phyloP scores from a whole-genome alignment of 2,888 invertebrate genomes.

The Punctoribates punctum region DNA sequence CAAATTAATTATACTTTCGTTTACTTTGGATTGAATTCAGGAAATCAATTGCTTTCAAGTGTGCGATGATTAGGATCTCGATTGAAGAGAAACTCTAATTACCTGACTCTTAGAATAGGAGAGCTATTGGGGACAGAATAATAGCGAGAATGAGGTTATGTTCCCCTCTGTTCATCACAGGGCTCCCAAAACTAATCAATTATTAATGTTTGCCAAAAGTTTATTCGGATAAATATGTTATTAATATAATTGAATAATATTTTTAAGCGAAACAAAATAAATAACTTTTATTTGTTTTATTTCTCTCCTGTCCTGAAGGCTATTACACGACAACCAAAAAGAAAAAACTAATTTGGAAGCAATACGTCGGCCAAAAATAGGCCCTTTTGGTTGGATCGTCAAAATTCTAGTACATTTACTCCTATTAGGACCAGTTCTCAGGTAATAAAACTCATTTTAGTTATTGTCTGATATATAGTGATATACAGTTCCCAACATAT shows the following conservation, averaged over 20 bases:
- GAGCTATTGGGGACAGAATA: too few species aligned
- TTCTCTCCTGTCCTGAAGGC: slow-evolving; percentile 15
- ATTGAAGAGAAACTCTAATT: slow-evolving; percentile 17
- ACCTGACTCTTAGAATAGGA: too few species aligned
- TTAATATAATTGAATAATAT: neutral
- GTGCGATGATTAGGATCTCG: neutral
- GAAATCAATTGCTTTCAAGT: neutral
- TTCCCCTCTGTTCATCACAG: too few species aligned
- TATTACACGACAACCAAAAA: slow-evolving; percentile 41
- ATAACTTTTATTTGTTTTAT: slow-evolving; percentile 20
- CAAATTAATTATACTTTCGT: neutral
- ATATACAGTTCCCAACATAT: neutral
- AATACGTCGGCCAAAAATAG: slow-evolving; percentile 41
- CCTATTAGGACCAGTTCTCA: slow-evolving; percentile 47
- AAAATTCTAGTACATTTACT: slow-evolving; percentile 46
- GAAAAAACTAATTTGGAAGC: slow-evolving; percentile 34
- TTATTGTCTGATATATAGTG: neutral
- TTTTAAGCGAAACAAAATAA: neutral
- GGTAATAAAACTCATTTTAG: slow-evolving; percentile 43
- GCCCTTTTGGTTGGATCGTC: slow-evolving; percentile 46
- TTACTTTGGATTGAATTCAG: neutral
- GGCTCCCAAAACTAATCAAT: too few species aligned
- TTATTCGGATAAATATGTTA: neutral
- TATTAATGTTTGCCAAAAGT: too few species aligned
- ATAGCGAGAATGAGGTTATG: too few species aligned